Percentiles rank a stretch among this genome's conserved stretches.
phyloP scores from a whole-genome alignment of 2,113 vertebrate genomes.

The Marcusenius ussheri region DNA sequence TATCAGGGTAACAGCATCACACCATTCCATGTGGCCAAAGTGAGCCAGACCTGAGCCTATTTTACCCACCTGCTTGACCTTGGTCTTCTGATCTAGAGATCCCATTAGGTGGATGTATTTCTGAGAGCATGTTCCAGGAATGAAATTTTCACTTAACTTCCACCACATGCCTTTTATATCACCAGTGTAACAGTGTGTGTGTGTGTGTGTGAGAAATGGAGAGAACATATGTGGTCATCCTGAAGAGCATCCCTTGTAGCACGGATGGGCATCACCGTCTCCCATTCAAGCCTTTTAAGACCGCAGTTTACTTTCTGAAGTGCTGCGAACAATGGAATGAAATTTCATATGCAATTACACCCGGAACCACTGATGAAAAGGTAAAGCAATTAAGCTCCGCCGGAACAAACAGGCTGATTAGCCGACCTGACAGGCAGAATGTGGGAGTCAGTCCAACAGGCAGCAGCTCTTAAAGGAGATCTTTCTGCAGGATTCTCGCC shows the following conservation, averaged over 20 bases:
- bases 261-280: not conserved
- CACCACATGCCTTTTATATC: not conserved
- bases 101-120: not conserved
- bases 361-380: not conserved
- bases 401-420: not conserved
- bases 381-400: not conserved
- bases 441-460: not conserved
- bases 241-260: not conserved
- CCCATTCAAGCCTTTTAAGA: not conserved
- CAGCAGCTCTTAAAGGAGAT: not conserved
- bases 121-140: not conserved
- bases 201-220: not conserved
- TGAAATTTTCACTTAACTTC: not conserved
- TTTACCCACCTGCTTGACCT: not conserved
- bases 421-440: not conserved
- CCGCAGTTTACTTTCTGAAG: not conserved
- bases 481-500: not conserved
- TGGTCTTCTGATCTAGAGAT: not conserved
- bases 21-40: not conserved
- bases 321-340: not conserved
- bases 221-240: not conserved
- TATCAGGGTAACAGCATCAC: not conserved
- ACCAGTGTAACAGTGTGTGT: not conserved
- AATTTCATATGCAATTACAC: conserved; percentile 11
- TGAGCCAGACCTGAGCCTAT: not conserved